These are phyloP conservation scores for Sarcophaga rosellei DNA, from an alignment of 2,888 invertebrate genomes.

Conservation along the genomic window DNA sequence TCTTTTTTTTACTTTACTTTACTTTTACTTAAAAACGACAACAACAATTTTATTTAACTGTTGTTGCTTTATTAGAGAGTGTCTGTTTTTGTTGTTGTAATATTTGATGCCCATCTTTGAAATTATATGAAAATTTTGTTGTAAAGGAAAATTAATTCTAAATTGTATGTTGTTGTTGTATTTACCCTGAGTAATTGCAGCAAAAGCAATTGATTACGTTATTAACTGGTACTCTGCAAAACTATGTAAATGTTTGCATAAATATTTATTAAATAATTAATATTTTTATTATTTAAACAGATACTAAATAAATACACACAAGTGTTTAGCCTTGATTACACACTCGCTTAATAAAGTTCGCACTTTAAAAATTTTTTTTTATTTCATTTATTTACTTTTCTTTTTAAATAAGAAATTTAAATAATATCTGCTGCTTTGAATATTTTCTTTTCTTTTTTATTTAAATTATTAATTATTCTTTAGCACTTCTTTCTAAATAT, in stretches of 20 bases:
- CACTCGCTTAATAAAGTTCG: not conserved
- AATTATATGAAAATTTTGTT: not conserved
- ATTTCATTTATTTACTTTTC: not conserved
- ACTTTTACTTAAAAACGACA: no score
- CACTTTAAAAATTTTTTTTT: not conserved
- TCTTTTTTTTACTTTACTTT: no score
- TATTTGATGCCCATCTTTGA: not conserved
- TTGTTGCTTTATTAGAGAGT: not conserved
- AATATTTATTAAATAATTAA: constrained; percentile 29
- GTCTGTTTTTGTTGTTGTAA: not conserved
- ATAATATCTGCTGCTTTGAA: not conserved
- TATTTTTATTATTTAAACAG: constrained; percentile 13
- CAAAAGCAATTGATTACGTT: not conserved
- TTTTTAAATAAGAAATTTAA: no score
- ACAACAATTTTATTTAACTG: no score
- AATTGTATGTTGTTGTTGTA: not conserved
- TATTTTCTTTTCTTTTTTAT: not conserved
- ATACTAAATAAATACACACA: constrained; percentile 1
- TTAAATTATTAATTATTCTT: not conserved
- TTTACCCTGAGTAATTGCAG: not conserved
- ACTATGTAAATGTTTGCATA: not conserved
- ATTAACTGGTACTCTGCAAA: not conserved
- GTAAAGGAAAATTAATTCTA: not conserved
- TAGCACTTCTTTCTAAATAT: constrained; percentile 12
- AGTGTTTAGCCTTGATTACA: not conserved